Base-by-base conservation (phyloP, 53 echinoderm and acorn worm species). In the Temnopleurus reevesii region DNA sequence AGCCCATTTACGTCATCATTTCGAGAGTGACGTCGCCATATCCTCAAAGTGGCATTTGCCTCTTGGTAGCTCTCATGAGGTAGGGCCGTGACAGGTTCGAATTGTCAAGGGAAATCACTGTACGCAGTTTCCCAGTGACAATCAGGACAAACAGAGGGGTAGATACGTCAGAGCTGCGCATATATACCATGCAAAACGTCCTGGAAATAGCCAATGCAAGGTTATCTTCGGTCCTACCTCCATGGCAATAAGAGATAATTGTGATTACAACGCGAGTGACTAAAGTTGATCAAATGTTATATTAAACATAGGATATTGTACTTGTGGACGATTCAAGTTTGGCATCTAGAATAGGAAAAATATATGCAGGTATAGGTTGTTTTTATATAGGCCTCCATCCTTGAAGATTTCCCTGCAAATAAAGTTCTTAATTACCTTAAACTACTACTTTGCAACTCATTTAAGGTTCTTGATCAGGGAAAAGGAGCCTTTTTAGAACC, bases 81-180 rank as follows among this genome's bases (percentile, higher is more conserved):
- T 33, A 18, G 64, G 24, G 18, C 12, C 34, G 64, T 31, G 64
- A 64, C 64, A 64, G 33, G 64, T 12, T 26, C 34, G 31, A 34
- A 64, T 33, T 64, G 30, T 31, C 41, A n/a, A 47, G 43, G 79
- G 79, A 47, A 79, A 79, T 46, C 41, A 47, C 51, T 46, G 45
- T 7, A 29, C 27, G 27, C 79, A 49, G 79, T 79, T 49, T 79
- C 79, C 79, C 79, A 47, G 79, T 28, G 79, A 79, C 79, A 28
- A 79, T 46, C 46, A 29, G 49, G 46, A 28, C 49, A 79, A 79
- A 79, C 36, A 49, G 46, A 26, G 29, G 15, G 49, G 28, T 18
- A 49, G 12, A 4, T 79, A 30, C 79, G 79, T 79, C 79, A 79
- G 79, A 79, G 9, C 17, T 79, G 79, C 79, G 79, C 49, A 47